Conservation (phyloP, 2,797 vertebrate genomes). For the Ceryle rudis region DNA sequence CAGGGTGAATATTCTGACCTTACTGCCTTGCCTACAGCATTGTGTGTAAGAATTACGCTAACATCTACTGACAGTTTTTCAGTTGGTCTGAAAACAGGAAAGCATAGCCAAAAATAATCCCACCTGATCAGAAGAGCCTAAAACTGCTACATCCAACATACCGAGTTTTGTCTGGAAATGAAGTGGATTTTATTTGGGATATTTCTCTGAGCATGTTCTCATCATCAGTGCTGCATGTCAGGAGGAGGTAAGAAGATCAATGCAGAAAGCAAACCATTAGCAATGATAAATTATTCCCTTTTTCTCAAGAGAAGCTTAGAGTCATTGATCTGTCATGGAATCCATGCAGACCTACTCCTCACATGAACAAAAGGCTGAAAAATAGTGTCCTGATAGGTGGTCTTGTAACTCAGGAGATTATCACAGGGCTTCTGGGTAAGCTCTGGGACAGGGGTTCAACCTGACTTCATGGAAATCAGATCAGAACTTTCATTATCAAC, state of each 20-base stretch:
- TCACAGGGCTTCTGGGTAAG: background rate
- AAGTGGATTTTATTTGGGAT: background rate
- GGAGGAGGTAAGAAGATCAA: background rate
- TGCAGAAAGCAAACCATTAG: slow-evolving; percentile 42
- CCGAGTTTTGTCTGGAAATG: background rate
- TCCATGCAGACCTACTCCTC: background rate
- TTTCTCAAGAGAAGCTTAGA: background rate
- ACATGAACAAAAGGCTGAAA: background rate
- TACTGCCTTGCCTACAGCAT: background rate
- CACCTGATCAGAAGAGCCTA: background rate
- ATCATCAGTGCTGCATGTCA: background rate
- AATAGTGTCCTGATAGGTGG: background rate
- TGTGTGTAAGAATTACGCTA: background rate
- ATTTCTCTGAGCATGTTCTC: background rate
- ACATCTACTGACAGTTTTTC: background rate
- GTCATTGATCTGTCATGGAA: slow-evolving; percentile 39
- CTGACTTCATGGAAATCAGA: background rate
- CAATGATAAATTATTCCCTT: background rate
- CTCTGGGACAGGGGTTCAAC: background rate
- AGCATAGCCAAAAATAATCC: background rate
- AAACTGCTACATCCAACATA: background rate
- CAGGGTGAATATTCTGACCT: background rate
- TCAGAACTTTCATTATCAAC: background rate
- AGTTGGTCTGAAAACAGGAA: background rate
- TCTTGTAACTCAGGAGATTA: slow-evolving; percentile 41